These are phyloP conservation scores for Sebastes wilsoni DNA, from an alignment of 2,797 vertebrate species.

Conservation along the genomic window DNA sequence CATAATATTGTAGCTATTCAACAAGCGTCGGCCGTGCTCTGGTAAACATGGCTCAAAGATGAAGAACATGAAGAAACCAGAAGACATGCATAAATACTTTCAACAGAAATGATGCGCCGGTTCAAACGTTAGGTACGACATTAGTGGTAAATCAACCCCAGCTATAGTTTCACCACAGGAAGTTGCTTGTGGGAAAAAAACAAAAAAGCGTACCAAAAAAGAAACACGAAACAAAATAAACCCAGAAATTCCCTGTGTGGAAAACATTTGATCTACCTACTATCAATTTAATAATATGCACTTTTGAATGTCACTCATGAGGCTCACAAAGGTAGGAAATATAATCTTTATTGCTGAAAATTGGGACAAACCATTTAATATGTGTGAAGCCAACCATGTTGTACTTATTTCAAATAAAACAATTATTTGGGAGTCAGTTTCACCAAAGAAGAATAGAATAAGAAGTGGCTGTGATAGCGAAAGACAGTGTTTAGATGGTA, in stretches of 20 bases:
- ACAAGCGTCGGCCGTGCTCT: not conserved
- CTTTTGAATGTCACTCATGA: not conserved
- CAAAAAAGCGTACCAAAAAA: not conserved
- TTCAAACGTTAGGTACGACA: not conserved
- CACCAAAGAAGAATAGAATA: not conserved
- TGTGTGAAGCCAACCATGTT: not conserved
- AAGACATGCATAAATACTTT: not conserved
- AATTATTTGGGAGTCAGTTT: not conserved
- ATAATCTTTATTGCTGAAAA: not conserved
- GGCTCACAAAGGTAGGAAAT: not conserved
- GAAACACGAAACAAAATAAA: not conserved
- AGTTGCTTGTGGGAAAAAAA: not conserved
- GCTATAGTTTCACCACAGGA: not conserved
- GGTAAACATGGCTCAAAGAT: not conserved
- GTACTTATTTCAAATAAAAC: not conserved
- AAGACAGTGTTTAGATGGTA: not conserved
- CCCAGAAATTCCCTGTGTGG: no score
- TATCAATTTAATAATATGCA: not conserved
- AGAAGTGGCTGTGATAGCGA: not conserved
- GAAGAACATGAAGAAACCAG: not conserved
- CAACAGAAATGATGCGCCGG: not conserved
- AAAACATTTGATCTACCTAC: not conserved
- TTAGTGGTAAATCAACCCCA: not conserved
- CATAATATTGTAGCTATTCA: not conserved
- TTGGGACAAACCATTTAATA: not conserved